phyloP scores from a whole-genome alignment of 1,140 invertebrate genomes.

The Ruditapes philippinarum region DNA sequence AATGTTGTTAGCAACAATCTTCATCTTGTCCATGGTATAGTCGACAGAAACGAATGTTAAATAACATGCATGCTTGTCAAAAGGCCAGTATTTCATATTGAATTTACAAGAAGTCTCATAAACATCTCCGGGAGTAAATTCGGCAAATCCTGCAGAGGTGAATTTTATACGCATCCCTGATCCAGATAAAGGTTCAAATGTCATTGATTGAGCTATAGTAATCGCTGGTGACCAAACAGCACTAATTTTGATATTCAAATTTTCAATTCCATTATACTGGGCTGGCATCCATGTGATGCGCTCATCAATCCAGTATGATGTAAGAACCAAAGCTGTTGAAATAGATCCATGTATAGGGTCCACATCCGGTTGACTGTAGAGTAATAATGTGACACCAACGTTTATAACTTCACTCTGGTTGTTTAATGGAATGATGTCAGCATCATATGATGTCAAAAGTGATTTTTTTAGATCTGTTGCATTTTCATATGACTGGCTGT shows the following conservation, averaged over 20 bases:
- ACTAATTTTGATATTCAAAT: not conserved
- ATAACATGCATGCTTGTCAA: constrained; percentile 28
- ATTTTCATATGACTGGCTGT: not conserved
- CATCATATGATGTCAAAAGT: not conserved
- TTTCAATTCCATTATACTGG: not conserved
- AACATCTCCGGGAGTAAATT: not conserved
- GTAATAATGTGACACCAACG: not conserved
- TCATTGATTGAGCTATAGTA: not conserved
- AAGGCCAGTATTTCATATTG: constrained; percentile 48
- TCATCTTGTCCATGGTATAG: not conserved
- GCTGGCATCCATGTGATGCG: not conserved
- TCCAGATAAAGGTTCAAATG: not conserved
- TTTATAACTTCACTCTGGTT: not conserved
- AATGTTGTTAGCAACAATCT: not conserved
- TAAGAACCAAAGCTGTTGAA: not conserved
- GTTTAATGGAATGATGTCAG: not conserved
- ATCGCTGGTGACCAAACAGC: constrained; percentile 30
- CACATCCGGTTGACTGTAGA: not conserved
- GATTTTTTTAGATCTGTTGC: not conserved
- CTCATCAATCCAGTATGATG: not conserved
- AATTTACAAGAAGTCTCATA: constrained; percentile 4
- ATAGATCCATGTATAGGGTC: not conserved
- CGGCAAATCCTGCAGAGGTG: not conserved
- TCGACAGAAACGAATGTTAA: not conserved
- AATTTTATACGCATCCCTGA: not conserved